Percentiles rank a stretch among this genome's conserved stretches.
Conservation (phyloP, 2,797 vertebrate species). For the Pseudomugil gertrudae region DNA sequence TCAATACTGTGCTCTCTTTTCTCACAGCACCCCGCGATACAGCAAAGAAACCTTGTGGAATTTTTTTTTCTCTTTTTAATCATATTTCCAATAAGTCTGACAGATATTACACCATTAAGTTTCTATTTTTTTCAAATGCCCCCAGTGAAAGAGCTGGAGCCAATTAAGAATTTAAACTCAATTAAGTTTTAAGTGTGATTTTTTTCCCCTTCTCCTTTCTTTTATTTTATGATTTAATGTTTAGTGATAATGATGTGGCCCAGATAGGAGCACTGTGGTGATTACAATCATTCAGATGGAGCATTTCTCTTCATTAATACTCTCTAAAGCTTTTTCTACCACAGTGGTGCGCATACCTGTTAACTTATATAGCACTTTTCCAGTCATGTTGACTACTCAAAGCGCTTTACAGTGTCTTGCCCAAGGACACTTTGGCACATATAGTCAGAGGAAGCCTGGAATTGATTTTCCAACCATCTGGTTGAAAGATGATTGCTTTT, state of each 20-base stretch:
- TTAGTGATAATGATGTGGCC: slow-evolving; percentile 22
- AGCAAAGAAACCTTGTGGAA: slow-evolving; percentile 3
- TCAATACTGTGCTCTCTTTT: slow-evolving; percentile 15
- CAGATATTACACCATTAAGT: slow-evolving; percentile 19
- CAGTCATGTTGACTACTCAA: too few relatives aligned
- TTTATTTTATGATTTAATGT: slow-evolving; percentile 14
- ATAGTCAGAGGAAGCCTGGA: too few relatives aligned
- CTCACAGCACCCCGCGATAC: not conserved
- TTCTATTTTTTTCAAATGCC: slow-evolving; percentile 46
- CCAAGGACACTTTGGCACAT: too few relatives aligned
- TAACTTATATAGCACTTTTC: too few relatives aligned
- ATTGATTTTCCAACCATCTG: too few relatives aligned
- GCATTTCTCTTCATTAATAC: slow-evolving; percentile 26
- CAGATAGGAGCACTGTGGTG: slow-evolving; percentile 26
- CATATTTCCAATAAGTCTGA: slow-evolving; percentile 15
- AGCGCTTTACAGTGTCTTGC: too few relatives aligned
- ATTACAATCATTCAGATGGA: slow-evolving; percentile 27
- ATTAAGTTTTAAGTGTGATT: slow-evolving; percentile 41
- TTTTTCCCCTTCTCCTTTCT: not conserved
- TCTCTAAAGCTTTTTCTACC: slow-evolving; percentile 14
- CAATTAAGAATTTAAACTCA: slow-evolving; percentile 58
- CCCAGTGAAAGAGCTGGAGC: slow-evolving; percentile 30
- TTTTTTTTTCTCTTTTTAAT: not conserved
- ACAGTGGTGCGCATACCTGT: not conserved
- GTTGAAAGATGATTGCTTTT: too few relatives aligned